Evolutionary conservation across 1,140 invertebrate genomes (phyloP), one percentile per base, ranked within the genome.

Genomic region (Apis cerana): DNA sequence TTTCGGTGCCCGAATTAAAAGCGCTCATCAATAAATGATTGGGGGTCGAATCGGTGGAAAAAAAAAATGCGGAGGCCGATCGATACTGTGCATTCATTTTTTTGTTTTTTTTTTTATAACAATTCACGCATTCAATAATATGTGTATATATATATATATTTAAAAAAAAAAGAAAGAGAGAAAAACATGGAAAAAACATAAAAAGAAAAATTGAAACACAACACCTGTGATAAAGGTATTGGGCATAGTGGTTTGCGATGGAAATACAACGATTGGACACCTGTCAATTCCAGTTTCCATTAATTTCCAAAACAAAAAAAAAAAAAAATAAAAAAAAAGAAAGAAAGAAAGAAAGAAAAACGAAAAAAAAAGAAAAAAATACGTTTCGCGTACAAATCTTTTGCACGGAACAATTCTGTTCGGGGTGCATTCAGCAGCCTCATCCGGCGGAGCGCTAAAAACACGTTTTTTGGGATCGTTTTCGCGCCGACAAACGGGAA

Each of bases 271-370:
- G 33, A 75, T 75, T 58, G 71, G 72, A 81, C 54, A 67, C 33
- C 71, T 68, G 80, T 81, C 80, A 68, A 65, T 75, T 75, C 33
- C 61, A 64, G n/a, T 11, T 67, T 80, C 64, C 79, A 81, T 58
- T 75, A 75, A 68, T 75, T 75, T 48, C 33, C 7, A 15, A 21
- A 33, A 43, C 58, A 59, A 68, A 75, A 54, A 48, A 62, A 48
- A 19, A 68, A 78, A 56, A 48, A 27, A 9, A 64, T 1, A 77
- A 56, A 48, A 12, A 13, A 19, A 48, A 56, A 62, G 65, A 80
- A 33, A 70, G 33, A 54, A 12, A 68, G 70, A 65, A 21, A 12
- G 11, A 23, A 48, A 33, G 33, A 33, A 62, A 80, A 33, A 43
- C 33, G 33, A 43, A 43, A 43, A 43, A 33, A 17, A 27, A 17